Evolutionary conservation across 2,888 invertebrate species (phyloP).

Genomic region (Sarcophaga subvicina): DNA sequence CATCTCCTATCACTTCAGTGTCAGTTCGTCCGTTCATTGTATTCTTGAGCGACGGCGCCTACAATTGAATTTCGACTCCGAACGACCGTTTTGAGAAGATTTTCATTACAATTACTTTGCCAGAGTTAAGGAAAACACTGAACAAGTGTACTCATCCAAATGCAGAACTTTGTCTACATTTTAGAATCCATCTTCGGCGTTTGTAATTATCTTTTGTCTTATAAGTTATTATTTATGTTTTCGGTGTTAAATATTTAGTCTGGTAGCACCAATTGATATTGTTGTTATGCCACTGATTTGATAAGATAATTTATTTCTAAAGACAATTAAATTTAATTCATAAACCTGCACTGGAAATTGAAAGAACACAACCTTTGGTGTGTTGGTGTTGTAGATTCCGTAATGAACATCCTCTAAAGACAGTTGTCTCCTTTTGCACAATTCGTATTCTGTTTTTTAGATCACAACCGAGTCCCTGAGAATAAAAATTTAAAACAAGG

Average conservation of each 20-base stretch:
- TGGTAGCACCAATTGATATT: neutral
- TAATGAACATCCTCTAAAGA: constrained; percentile 60
- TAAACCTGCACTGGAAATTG: constrained; percentile 33
- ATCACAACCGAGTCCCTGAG: constrained; percentile 57
- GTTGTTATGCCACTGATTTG: constrained; percentile 55
- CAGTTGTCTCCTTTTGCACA: constrained; percentile 62
- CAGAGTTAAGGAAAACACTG: no score
- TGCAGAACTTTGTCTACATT: no score
- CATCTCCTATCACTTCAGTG: no score
- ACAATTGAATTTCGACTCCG: no score
- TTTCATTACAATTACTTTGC: no score
- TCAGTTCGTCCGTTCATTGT: no score
- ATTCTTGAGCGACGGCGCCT: no score
- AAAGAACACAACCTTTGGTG: constrained; percentile 12
- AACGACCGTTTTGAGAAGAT: no score
- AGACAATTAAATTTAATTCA: constrained; percentile 70
- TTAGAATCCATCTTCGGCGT: no score
- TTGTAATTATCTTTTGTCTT: neutral
- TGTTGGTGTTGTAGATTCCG: constrained; percentile 50
- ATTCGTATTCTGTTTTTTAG: constrained; percentile 31
- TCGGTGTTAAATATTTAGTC: neutral
- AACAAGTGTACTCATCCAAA: no score
- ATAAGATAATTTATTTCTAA: constrained; percentile 68
- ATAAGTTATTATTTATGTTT: no score
- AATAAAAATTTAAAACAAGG: constrained; percentile 52